Evolutionary conservation across 1,140 invertebrate genomes (phyloP), one percentile per base, ranked within the genome.

Genomic region (Helicoverpa armigera): DNA sequence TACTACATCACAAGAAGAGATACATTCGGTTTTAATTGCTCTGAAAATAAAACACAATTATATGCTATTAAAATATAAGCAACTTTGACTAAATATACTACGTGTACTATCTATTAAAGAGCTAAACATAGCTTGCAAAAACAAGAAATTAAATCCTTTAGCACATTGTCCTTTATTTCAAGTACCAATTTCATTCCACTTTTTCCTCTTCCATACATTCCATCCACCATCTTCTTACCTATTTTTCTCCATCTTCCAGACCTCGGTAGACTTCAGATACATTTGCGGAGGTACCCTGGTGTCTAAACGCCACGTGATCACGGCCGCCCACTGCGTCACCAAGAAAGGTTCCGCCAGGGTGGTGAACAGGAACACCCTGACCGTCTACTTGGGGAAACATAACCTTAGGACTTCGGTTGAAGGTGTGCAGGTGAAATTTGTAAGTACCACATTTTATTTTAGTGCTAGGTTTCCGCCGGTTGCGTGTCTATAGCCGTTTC

Each of bases 271-370:
- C 84, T 94, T 89, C 83, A 95, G 95, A 53, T 97, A 97, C 82
- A 95, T 95, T 43, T 99, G 98, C 87, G 98, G 98, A 0, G 98
- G 98, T 0, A 98, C 98, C 0, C 92, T 99, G 65, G 96, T 98
- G 11, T 96, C 96, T 0, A 93, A 96, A 0, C 91, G 95, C 50
- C 97, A 98, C 95, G 96, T 98, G 0, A 91, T 98, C 48, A 98
- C 98, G 0, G 98, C 98, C 0, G 98, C 98, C 0, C 98, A 98
- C 89, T 98, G 98, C 91, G 96, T 96, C 48, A 96, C 95, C 0
- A 87, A 90, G 65, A 93, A 90, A 79, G 83, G 83, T 3, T 89
- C 90, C 0, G 83, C 70, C 48, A 83, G 87, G 1, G 61, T 88
- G 0, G 91, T 94, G 12, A 91, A 95, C 80, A 89, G 90, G 80